These are phyloP conservation scores for Burhinus bistriatus DNA, from an alignment of 2,113 vertebrate species.

Conservation along the genomic window DNA sequence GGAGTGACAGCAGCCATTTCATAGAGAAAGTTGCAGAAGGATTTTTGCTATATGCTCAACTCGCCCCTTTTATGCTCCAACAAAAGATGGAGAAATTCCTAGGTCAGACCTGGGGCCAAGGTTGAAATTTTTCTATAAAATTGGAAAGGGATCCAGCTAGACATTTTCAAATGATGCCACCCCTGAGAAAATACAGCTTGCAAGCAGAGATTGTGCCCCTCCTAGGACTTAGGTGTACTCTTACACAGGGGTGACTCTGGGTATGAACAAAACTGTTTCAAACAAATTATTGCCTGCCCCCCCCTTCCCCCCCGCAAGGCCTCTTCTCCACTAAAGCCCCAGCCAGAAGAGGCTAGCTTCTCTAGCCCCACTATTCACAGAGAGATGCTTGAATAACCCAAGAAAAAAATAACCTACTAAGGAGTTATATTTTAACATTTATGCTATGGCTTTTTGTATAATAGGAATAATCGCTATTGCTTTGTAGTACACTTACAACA, in stretches of 20 bases:
- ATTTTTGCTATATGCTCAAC: not conserved
- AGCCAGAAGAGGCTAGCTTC: not conserved
- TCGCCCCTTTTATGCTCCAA: not conserved
- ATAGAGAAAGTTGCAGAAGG: not conserved
- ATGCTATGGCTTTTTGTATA: constrained; percentile 45
- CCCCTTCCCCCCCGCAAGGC: too few relatives aligned
- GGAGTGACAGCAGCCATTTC: not conserved
- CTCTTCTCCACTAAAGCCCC: not conserved
- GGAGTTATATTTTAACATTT: constrained; percentile 32
- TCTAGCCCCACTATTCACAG: not conserved
- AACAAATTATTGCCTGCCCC: not conserved
- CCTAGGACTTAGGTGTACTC: not conserved
- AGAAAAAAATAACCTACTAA: not conserved
- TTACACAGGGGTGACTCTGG: not conserved
- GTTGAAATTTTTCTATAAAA: not conserved
- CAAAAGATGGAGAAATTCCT: not conserved
- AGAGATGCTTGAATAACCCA: not conserved
- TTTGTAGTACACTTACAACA: constrained; percentile 59
- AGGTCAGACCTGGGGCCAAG: not conserved
- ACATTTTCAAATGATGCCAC: not conserved
- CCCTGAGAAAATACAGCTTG: not conserved
- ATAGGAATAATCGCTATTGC: constrained; percentile 55
- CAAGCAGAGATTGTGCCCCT: not conserved
- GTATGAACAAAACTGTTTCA: not conserved
- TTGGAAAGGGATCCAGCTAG: not conserved